These are phyloP conservation scores for Pterobdella sp. DNA, from an alignment of 2,888 invertebrate genomes.

Conservation along the genomic window DNA sequence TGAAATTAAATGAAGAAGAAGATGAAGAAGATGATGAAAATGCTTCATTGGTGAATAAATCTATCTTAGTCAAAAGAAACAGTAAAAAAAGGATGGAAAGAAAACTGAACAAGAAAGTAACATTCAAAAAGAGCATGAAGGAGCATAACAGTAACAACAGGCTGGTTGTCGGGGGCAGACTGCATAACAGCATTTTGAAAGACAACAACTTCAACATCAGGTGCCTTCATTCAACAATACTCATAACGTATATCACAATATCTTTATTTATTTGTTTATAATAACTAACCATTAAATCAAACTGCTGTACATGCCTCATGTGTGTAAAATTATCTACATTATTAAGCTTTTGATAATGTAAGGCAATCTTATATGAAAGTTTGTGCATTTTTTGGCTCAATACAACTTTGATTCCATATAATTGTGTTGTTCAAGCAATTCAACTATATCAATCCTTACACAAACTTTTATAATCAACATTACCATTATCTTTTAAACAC, in stretches of 20 bases:
- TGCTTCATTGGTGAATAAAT: neutral
- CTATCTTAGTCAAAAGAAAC: neutral
- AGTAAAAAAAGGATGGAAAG: neutral
- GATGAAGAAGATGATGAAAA: slow-evolving; percentile 14
- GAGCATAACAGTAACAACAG: neutral
- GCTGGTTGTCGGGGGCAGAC: slow-evolving; percentile 6
- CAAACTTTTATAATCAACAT: too few relatives aligned
- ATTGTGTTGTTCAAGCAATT: too few relatives aligned
- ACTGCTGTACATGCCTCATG: too few relatives aligned
- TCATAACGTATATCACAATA: neutral
- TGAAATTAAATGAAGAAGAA: slow-evolving; percentile 17
- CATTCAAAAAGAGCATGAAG: neutral
- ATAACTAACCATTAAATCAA: too few relatives aligned
- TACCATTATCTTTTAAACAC: too few relatives aligned
- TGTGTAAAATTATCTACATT: too few relatives aligned
- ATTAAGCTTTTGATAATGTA: too few relatives aligned
- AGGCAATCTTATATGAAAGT: too few relatives aligned
- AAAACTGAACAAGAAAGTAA: neutral
- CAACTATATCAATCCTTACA: too few relatives aligned
- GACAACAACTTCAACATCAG: slow-evolving; percentile 10
- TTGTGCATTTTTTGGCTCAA: too few relatives aligned
- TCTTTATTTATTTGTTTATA: too few relatives aligned
- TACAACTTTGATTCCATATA: too few relatives aligned
- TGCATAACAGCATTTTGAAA: neutral
- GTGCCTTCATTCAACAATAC: neutral